Base-by-base conservation (phyloP, 2,888 invertebrate genomes). In the Osmoderma eremita region DNA sequence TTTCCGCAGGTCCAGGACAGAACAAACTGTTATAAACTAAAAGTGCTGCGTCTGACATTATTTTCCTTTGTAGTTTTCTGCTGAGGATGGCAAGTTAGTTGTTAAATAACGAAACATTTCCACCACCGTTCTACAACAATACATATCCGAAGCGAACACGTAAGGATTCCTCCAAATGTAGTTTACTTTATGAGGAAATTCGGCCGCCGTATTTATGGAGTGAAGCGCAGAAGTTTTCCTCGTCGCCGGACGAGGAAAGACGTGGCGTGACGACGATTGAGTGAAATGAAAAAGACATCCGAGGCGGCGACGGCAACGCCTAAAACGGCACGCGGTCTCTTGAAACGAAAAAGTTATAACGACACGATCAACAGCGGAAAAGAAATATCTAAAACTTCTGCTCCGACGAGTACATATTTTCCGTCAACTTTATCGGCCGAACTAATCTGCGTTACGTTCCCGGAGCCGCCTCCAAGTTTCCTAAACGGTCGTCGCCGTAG, bases 401-500 rank as follows among this genome's bases (percentile, higher is more conserved):
- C 45, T 36, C 45, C 58, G 18, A 30, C 30, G 24, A 61, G 58
- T 61, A 61, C 58, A 61, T 61, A 61, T 61, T 61, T 61, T 61
- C 58, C 58, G 58, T 24, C 58, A 61, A 61, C 58, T 61, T 61
- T 61, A 61, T 61, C 58, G 58, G 45, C 45, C 30, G 58, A 61
- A 45, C 58, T 61, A 61, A 61, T 61, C 58, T 61, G 58, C 18
- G 48, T 41, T 22, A 45, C 58, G 36, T 61, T 61, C 45, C 45
- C 30, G 42, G 30, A 30, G 45, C 45, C 45, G 45, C 42, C 30
- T 42, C 24, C 30, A 45, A 45, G 42, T 41, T 61, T 45, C 12
- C 45, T 61, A 45, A 61, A 45, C 30, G 58, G 45, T 61, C 45
- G 45, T 45, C 20, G 20, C 12, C 8, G 48, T 20, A 15, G 12